phyloP scores from a whole-genome alignment of 2,888 invertebrate genomes.

The Helobdella robusta region DNA sequence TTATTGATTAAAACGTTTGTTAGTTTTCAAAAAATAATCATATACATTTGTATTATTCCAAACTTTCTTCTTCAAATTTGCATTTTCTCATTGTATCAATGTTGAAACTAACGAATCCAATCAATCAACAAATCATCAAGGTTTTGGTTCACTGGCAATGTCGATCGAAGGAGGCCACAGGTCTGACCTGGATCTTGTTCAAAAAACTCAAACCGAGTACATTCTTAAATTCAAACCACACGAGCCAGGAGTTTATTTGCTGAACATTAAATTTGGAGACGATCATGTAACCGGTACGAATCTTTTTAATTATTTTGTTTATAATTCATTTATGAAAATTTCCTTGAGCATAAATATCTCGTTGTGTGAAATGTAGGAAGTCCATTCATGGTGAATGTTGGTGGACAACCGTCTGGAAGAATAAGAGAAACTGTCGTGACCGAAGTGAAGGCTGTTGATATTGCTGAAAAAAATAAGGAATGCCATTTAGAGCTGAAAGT shows the following conservation, averaged over 20 bases:
- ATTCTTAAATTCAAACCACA: slow-evolving; percentile 81
- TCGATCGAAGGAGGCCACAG: slow-evolving; percentile 92
- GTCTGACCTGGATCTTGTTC: slow-evolving; percentile 60
- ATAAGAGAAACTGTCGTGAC: slow-evolving; percentile 42
- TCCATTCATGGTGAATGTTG: slow-evolving; percentile 64
- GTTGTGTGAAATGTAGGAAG: slow-evolving; percentile 43
- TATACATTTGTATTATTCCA: too few species aligned
- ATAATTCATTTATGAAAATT: neutral
- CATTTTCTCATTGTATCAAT: too few species aligned
- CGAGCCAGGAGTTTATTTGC: slow-evolving; percentile 86
- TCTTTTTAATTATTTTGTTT: neutral
- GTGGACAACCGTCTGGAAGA: slow-evolving; percentile 57
- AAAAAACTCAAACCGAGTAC: slow-evolving; percentile 61
- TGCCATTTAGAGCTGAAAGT: slow-evolving; percentile 26
- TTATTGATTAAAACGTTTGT: too few species aligned
- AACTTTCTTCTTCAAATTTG: too few species aligned
- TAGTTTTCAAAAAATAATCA: too few species aligned
- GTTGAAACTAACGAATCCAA: too few species aligned
- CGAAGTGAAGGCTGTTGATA: slow-evolving; percentile 70
- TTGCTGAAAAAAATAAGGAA: slow-evolving; percentile 16
- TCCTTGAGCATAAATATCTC: neutral
- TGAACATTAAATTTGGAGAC: slow-evolving; percentile 88
- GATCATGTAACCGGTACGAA: slow-evolving; percentile 46
- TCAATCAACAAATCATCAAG: slow-evolving; percentile 48
- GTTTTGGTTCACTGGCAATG: slow-evolving; percentile 79